Conservation (phyloP, 2,797 vertebrate genomes). For the Enteromius thamalakanensis region DNA sequence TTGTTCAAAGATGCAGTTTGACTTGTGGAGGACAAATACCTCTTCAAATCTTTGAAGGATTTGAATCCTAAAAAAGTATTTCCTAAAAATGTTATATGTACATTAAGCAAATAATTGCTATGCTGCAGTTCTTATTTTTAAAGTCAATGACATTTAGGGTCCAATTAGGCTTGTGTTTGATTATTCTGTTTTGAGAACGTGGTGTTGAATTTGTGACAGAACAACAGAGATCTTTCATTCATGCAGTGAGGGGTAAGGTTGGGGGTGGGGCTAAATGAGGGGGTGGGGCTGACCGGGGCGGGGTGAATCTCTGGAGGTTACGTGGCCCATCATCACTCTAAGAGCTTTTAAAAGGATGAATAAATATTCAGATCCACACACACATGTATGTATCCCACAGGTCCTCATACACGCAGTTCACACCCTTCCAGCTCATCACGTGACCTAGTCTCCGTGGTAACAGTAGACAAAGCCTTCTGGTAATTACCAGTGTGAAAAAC, state of each 20-base stretch:
- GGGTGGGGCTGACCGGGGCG: slow-evolving; percentile 11
- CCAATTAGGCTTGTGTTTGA: neutral
- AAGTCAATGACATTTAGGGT: neutral
- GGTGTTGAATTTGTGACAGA: neutral
- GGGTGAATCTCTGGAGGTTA: slow-evolving; percentile 18
- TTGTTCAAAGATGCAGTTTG: too few relatives aligned
- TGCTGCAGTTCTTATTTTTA: neutral
- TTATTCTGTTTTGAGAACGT: slow-evolving; percentile 3
- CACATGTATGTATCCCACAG: slow-evolving; percentile 33
- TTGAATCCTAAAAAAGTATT: neutral
- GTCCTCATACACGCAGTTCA: slow-evolving; percentile 50
- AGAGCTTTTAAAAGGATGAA: slow-evolving; percentile 34
- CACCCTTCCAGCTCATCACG: slow-evolving; percentile 54
- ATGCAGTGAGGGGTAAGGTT: neutral
- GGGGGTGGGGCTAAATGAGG: neutral
- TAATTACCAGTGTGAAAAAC: slow-evolving; percentile 51
- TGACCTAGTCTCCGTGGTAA: slow-evolving; percentile 57
- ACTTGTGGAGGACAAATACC: neutral
- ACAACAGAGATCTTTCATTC: slow-evolving; percentile 10
- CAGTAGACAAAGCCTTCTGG: slow-evolving; percentile 43
- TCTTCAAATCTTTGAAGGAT: neutral
- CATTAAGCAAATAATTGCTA: neutral
- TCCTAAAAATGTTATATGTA: neutral
- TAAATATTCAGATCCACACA: slow-evolving; percentile 38
- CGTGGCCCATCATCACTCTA: slow-evolving; percentile 30